phyloP scores from a whole-genome alignment of 2,113 vertebrate genomes.

The Calidris pygmaea region DNA sequence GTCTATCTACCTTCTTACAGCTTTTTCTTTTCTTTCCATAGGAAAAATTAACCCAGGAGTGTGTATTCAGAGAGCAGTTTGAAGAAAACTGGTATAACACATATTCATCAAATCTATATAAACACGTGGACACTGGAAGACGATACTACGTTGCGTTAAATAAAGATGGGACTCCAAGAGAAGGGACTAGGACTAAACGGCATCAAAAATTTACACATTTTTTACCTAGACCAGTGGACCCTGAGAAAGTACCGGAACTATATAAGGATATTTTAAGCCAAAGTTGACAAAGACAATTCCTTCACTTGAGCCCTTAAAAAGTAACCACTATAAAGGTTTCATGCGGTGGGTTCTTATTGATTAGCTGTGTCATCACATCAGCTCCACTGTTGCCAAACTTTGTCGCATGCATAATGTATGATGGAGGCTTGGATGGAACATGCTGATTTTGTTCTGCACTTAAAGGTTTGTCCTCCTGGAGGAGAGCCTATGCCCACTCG shows the following conservation, averaged over 20 bases:
- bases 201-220: conserved; percentile 99
- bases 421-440: conserved; percentile 83
- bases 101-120: conserved; percentile 97
- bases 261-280: conserved; percentile 97
- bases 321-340: conserved; percentile 86
- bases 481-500: conserved; percentile 77
- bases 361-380: conserved; percentile 84
- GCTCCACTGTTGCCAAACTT: conserved; percentile 88
- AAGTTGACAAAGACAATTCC: conserved; percentile 91
- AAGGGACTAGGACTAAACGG: conserved; percentile 92
- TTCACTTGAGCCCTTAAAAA: conserved; percentile 86
- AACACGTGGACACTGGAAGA: conserved; percentile 91
- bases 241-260: conserved; percentile 95
- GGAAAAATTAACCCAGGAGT: conserved; percentile 95
- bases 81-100: conserved; percentile 99
- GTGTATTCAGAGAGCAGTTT: conserved; percentile 96
- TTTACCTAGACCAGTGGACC: conserved; percentile 96
- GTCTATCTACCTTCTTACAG: neutral
- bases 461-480: conserved; percentile 79
- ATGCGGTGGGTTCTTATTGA: conserved; percentile 83
- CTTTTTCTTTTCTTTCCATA: conserved; percentile 68
- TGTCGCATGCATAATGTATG: conserved; percentile 86
- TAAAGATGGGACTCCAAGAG: conserved; percentile 93
- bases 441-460: conserved; percentile 82
- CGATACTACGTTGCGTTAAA: conserved; percentile 96